A percentile compares a stretch with the other conserved stretches of the same genome.
Evolutionary conservation across 2,888 invertebrate species (phyloP).

Genomic region (Petrolisthes cinctipes): DNA sequence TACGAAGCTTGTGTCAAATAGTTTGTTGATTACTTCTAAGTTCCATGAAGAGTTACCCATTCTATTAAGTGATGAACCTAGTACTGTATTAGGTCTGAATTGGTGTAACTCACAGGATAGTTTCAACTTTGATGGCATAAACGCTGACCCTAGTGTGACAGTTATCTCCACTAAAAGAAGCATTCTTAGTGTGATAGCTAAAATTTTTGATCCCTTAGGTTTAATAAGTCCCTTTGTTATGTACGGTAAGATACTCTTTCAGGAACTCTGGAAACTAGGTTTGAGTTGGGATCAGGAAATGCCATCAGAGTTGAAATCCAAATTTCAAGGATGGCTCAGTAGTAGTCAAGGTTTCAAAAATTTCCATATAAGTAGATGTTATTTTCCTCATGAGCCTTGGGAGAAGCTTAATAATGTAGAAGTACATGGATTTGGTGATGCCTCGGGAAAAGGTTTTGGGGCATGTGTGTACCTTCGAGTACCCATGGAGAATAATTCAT

Average conservation of each 20-base stretch:
- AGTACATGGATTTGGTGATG: constrained; percentile 37
- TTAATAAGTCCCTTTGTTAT: neutral
- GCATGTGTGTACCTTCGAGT: constrained; percentile 27
- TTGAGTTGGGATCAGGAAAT: constrained; percentile 31
- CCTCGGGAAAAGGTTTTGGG: constrained; percentile 26
- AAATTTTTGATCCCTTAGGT: constrained; percentile 5
- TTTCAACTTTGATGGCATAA: constrained; percentile 34
- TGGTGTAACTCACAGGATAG: constrained; percentile 28
- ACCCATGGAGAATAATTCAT: constrained; percentile 22
- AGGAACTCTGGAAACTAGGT: constrained; percentile 19
- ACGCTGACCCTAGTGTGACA: constrained; percentile 13
- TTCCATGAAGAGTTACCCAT: constrained; percentile 22
- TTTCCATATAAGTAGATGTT: constrained; percentile 26
- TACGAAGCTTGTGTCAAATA: constrained; percentile 43
- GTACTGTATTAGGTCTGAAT: constrained; percentile 36
- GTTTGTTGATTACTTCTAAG: constrained; percentile 33
- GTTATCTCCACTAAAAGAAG: constrained; percentile 33
- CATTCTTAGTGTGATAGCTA: constrained; percentile 32
- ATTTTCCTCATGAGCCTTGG: neutral
- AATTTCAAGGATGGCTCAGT: constrained; percentile 27
- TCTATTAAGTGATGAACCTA: constrained; percentile 20
- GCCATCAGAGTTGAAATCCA: constrained; percentile 30
- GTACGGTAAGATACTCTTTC: too few relatives aligned
- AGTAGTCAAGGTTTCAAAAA: constrained; percentile 20
- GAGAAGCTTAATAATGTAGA: constrained; percentile 1